Base-by-base conservation (phyloP, 2,888 invertebrate genomes). In the Xylota sylvarum region DNA sequence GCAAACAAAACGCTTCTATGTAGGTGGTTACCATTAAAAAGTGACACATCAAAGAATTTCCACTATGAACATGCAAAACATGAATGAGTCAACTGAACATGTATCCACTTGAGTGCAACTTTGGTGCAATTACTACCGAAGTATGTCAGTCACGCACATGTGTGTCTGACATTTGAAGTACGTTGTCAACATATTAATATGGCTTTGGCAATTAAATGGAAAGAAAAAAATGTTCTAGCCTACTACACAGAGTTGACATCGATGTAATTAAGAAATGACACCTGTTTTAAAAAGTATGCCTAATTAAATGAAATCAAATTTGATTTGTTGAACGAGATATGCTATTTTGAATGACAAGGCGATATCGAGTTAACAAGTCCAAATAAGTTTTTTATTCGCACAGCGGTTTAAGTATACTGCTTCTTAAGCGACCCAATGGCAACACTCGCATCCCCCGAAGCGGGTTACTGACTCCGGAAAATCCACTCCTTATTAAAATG, bases 91-190 rank as follows among this genome's bases (percentile, higher is more conserved):
- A 48, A 17, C 50, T 27, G 35, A 72, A 37, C 48, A 48, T 27
- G 27, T 37, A 10, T 23, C 23, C 14, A 48, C 48, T 73, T 50
- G 60, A 73, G 50, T 73, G 73, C 60, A 50, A 48, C 23, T 72
- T n/a, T 35, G 37, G n/a, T 60, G 50, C 40, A 62, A 73, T 62
- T 62, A 62, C 62, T 27, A n/a, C 0, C 12, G 37, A 14, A 50
- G 48, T 27, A 14, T 73, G 62, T 62, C 62, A 52, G 73, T 62
- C 73, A 73, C 73, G 72, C 60, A 23, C 23, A 60, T 35, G 27
- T 32, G 35, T 12, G 58, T 23, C 17, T 43, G 37, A 40, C n/a
- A 62, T 62, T 17, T 50, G 50, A 35, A 60, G 46, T 35, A 12
- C 12, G 58, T 37, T 19, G 19, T 58, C 19, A 35, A 19, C 58